Evolutionary conservation across 2,113 vertebrate genomes (phyloP).

Genomic region (Catharus bicknelli): DNA sequence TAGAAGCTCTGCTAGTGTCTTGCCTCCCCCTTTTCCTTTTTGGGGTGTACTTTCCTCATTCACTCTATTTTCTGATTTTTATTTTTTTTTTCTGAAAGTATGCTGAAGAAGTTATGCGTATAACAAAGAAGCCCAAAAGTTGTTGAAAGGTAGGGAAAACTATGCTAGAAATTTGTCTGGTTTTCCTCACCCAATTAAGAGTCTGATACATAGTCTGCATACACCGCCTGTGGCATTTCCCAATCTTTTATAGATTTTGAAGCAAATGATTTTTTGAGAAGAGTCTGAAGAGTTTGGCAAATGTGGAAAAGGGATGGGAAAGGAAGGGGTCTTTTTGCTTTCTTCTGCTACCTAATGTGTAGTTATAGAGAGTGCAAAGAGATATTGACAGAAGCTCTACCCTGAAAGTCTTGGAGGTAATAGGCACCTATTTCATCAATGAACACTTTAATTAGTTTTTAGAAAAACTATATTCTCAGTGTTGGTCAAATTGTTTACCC

Average conservation of each 20-base stretch:
- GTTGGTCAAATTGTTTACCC: fast-evolving
- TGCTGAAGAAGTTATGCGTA: background rate
- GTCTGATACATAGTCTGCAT: background rate
- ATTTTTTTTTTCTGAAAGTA: background rate
- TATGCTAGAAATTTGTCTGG: background rate
- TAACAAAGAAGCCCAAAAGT: background rate
- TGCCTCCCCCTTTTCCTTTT: background rate
- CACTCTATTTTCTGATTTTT: background rate
- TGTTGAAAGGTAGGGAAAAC: background rate
- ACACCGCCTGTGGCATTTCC: background rate
- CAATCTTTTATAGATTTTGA: background rate
- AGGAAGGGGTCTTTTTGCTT: background rate
- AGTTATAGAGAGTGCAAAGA: background rate
- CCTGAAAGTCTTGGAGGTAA: background rate
- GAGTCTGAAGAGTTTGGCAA: background rate
- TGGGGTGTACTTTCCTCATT: background rate
- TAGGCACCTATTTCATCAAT: background rate
- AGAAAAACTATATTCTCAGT: background rate
- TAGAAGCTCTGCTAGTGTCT: background rate
- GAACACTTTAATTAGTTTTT: background rate
- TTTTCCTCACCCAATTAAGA: background rate
- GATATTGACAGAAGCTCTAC: background rate
- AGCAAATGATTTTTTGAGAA: background rate
- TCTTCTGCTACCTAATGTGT: background rate
- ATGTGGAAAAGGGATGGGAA: background rate